Evolutionary conservation across 2,113 vertebrate species (phyloP).

Genomic region (Petrocephalus microphthalmus): DNA sequence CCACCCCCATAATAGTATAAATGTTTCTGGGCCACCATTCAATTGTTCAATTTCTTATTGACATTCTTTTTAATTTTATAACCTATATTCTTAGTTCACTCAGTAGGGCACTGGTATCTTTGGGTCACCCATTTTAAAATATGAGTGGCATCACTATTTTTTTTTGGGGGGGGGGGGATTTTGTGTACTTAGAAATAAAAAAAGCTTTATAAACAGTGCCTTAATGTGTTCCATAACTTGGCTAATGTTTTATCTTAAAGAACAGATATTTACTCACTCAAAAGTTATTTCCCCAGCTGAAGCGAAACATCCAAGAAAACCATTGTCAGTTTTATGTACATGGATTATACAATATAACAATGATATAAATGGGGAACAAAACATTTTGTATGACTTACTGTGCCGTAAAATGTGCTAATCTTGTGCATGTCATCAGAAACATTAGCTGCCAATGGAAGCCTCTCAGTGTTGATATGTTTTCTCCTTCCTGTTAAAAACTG

Average conservation of each 20-base stretch:
- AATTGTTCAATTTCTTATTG: neutral
- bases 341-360: neutral
- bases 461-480: neutral
- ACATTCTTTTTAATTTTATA: neutral
- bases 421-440: neutral
- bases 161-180: neutral
- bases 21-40: neutral
- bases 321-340: neutral
- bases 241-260: neutral
- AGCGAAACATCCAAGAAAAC: neutral
- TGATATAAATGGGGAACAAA: neutral
- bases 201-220: neutral
- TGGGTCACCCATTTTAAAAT: too few relatives aligned
- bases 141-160: neutral
- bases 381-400: neutral
- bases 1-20: neutral
- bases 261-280: neutral
- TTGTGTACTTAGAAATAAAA: neutral
- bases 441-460: neutral
- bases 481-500: neutral
- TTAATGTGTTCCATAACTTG: neutral
- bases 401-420: neutral
- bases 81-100: neutral
- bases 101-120: too few relatives aligned
- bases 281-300: neutral